Conservation (phyloP, 2,888 invertebrate species). For the Eilema griseolum region DNA sequence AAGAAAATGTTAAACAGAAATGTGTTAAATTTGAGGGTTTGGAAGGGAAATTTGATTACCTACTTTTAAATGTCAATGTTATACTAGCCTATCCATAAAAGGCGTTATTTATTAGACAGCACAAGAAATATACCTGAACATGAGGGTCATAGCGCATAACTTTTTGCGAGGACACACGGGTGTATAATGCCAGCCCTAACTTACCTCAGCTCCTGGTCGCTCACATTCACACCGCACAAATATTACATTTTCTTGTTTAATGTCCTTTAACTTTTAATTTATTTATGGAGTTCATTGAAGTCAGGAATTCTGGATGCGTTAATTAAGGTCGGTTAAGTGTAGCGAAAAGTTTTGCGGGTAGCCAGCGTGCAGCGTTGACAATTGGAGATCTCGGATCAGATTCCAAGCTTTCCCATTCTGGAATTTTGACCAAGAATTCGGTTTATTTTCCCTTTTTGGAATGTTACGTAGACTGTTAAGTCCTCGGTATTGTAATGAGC, state of each 20-base stretch:
- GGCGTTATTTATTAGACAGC: background rate
- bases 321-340: conserved; percentile 15
- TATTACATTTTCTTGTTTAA: conserved; percentile 21
- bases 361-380: background rate
- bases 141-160: background rate
- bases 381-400: background rate
- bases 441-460: background rate
- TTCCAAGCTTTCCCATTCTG: background rate
- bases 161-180: background rate
- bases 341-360: conserved; percentile 2
- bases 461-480: background rate
- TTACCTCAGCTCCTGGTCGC: conserved; percentile 8
- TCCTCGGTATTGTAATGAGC: background rate
- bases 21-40: background rate
- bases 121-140: background rate
- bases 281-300: conserved; percentile 17
- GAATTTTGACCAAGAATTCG: background rate
- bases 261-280: conserved; percentile 26
- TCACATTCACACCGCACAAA: conserved; percentile 23
- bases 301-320: conserved; percentile 21
- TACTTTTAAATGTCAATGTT: background rate
- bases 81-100: background rate
- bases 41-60: no score
- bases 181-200: conserved; percentile 14
- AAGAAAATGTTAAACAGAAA: background rate